These are phyloP conservation scores for Leptodactylus fallax DNA, from an alignment of 2,797 vertebrate genomes.

Conservation along the genomic window DNA sequence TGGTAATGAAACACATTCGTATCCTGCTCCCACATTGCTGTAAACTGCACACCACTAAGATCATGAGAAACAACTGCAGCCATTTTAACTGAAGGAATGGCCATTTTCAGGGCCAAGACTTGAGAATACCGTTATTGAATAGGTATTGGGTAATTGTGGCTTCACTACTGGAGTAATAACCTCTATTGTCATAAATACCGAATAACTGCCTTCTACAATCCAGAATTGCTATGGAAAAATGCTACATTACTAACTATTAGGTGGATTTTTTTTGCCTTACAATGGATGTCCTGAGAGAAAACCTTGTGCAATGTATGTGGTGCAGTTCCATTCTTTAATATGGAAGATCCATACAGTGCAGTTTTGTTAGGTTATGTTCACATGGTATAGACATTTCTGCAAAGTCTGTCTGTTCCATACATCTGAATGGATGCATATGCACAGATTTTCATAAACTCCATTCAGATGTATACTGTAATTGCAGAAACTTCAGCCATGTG, in stretches of 20 bases:
- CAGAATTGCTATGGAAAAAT: not conserved
- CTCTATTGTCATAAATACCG: not conserved
- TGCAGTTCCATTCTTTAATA: not conserved
- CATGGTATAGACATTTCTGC: too few species aligned
- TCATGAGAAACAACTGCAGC: not conserved
- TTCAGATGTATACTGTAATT: too few species aligned
- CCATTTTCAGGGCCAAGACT: not conserved
- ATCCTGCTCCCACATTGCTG: slow-evolving; percentile 43
- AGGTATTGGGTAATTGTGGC: not conserved
- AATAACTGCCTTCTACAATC: not conserved
- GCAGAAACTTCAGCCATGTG: too few species aligned
- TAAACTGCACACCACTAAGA: slow-evolving; percentile 39
- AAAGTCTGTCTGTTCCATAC: too few species aligned
- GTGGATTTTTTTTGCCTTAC: not conserved
- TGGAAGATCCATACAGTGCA: not conserved
- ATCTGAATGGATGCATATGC: too few species aligned
- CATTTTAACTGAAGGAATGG: not conserved
- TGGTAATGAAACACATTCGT: slow-evolving; percentile 26
- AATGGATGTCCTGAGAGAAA: not conserved
- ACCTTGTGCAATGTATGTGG: not conserved
- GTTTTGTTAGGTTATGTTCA: not conserved
- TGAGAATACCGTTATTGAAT: not conserved
- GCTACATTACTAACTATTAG: not conserved
- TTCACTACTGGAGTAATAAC: not conserved
- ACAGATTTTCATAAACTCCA: too few species aligned